Base-by-base conservation (phyloP, 2,797 vertebrate genomes). In the Dicrostonyx torquatus region DNA sequence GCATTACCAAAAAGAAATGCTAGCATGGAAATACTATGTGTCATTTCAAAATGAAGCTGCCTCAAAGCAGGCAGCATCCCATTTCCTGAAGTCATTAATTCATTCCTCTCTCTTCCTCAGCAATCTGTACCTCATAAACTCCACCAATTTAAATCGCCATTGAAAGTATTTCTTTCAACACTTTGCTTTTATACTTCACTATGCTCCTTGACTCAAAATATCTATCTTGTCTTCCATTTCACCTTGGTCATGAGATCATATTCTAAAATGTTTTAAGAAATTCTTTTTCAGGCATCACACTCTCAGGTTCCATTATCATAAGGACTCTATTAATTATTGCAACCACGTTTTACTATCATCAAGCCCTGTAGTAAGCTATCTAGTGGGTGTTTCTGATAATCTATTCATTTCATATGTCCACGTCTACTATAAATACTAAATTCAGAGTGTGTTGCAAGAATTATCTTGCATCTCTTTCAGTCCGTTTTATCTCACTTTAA, bases 131-230 rank as follows among this genome's bases (percentile, higher is more conserved):
- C 78, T 64, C 34, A 83, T 90, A 43, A 24, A 45, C 87, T 88
- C 43, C 62, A 18, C 8, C n/a, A 89, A 40, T 92, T 90, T 58
- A 84, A 73, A 26, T 82, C 50, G 6, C 7, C 26, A 73, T 14
- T 87, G 64, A 92, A 91, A 87, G 73, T 0, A 70, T 90, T 40
- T 70, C 2, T 78, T 85, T 92, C 64, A 88, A 15, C 20, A 90
- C 40, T 11, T 84, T 87, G n/a, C 3, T 29, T 48, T 84, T 76
- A 20, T 24, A 73, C 78, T 87, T 95, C 60, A 95, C 3, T 68
- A 53, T 90, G 45, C 22, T 72, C 13, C 17, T 96, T 75, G 29
- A 89, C 43, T 95, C 26, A 29, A 90, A 22, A 66, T 18, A 76
- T 43, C 6, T 18, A 76, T 43, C 6, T 77, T 96, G 50, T 90